These are phyloP conservation scores for Knipowitschia caucasica DNA, from an alignment of 2,797 vertebrate genomes.

Conservation along the genomic window DNA sequence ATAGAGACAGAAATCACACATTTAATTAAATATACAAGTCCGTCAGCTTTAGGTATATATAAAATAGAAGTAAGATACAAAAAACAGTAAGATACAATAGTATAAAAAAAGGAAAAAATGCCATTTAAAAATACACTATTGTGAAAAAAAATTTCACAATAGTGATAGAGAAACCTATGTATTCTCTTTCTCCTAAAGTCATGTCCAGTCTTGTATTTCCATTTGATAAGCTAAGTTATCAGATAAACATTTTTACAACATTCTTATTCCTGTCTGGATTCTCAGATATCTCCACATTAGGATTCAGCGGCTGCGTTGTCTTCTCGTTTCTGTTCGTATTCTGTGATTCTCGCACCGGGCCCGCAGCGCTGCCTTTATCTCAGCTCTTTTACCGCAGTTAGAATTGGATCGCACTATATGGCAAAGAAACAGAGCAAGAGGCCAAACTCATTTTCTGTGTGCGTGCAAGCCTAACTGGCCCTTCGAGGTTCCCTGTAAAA, in stretches of 20 bases:
- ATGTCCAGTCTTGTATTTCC: background rate
- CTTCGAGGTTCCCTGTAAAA: background rate
- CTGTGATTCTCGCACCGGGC: constrained; percentile 18
- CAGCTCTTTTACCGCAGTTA: constrained; percentile 25
- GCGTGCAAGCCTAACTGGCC: constrained; percentile 20
- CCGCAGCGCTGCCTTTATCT: constrained; percentile 33
- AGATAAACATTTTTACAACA: background rate
- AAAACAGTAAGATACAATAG: too few relatives aligned
- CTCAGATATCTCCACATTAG: constrained; percentile 21
- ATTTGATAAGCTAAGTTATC: background rate
- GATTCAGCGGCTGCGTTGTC: constrained; percentile 22
- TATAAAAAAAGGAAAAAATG: too few relatives aligned
- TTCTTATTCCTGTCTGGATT: constrained; percentile 10
- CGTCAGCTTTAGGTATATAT: too few relatives aligned
- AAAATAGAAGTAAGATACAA: too few relatives aligned
- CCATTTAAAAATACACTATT: too few relatives aligned
- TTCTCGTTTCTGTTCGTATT: constrained; percentile 4
- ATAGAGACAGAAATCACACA: too few relatives aligned
- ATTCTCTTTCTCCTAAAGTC: background rate
- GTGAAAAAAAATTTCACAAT: too few relatives aligned
- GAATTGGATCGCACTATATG: constrained; percentile 38
- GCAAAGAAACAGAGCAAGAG: constrained; percentile 30
- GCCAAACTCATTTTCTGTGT: constrained; percentile 47
- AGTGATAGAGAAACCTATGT: too few relatives aligned
- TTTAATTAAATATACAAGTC: too few relatives aligned